Percentiles rank a stretch among this genome's conserved stretches.
phyloP scores from a whole-genome alignment of 2,797 vertebrate genomes.

The Siniperca undulata region DNA sequence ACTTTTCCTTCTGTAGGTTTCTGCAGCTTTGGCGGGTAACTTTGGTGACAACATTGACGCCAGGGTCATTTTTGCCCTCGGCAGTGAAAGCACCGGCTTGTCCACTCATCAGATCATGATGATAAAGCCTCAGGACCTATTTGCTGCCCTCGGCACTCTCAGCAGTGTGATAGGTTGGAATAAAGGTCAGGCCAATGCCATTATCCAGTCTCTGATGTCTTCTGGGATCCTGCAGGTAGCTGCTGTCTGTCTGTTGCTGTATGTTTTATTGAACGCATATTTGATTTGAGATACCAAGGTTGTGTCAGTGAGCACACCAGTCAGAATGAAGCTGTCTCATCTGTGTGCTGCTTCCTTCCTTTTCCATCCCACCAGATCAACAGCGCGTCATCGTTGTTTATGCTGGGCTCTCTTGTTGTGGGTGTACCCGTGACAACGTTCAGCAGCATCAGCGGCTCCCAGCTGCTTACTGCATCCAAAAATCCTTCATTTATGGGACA shows the following conservation, averaged over 20 bases:
- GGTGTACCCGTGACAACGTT: conserved; percentile 70
- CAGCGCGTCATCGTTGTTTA: background rate
- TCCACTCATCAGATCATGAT: conserved; percentile 69
- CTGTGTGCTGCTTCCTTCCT: background rate
- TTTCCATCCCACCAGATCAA: conserved; percentile 66
- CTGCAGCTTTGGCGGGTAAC: conserved; percentile 75
- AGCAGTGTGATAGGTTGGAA: conserved; percentile 71
- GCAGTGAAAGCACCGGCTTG: conserved; percentile 64
- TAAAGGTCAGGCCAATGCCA: conserved; percentile 73
- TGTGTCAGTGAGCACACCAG: background rate
- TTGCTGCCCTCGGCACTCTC: conserved; percentile 47
- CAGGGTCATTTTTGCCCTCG: conserved; percentile 61
- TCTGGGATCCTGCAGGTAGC: conserved; percentile 70
- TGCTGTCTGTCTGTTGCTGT: background rate
- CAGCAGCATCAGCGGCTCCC: background rate
- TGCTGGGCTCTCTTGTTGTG: conserved; percentile 76
- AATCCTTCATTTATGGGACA: conserved; percentile 55
- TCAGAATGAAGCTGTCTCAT: background rate
- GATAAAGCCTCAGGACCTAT: conserved; percentile 41
- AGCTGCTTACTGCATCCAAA: conserved; percentile 58
- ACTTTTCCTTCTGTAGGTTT: conserved; percentile 56
- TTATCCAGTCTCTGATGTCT: conserved; percentile 66
- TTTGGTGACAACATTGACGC: conserved; percentile 51
- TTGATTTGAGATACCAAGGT: background rate
- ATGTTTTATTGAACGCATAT: background rate